Evolutionary conservation across 2,113 vertebrate species (phyloP).

Genomic region (Hirundichthys speculiger): DNA sequence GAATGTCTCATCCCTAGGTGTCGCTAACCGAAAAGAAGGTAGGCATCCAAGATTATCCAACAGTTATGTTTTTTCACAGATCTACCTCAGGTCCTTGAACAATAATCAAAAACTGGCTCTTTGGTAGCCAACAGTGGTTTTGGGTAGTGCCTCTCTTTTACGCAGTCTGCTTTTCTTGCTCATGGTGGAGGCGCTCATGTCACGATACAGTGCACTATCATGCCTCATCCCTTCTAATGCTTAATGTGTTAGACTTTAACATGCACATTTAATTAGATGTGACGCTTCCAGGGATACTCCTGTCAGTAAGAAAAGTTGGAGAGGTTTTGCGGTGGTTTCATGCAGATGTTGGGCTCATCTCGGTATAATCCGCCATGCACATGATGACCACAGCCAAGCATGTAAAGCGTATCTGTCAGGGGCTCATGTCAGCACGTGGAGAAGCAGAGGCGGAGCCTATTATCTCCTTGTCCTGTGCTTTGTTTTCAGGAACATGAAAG

Average conservation of each 20-base stretch:
- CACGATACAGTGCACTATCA: slow-evolving; percentile 4
- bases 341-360: slow-evolving; percentile 52
- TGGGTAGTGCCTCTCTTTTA: slow-evolving; percentile 20
- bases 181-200: slow-evolving; percentile 18
- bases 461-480: slow-evolving; percentile 40
- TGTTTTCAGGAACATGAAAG: slow-evolving; percentile 41
- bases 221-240: slow-evolving; percentile 25
- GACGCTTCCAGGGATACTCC: slow-evolving; percentile 39
- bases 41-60: slow-evolving; percentile 85
- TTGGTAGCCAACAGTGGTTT: slow-evolving; percentile 28
- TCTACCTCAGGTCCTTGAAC: slow-evolving; percentile 38
- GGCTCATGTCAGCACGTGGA: slow-evolving; percentile 50
- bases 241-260: slow-evolving; percentile 9
- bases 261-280: slow-evolving; percentile 54
- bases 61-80: slow-evolving; percentile 48
- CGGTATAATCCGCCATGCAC: slow-evolving; percentile 51
- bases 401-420: slow-evolving; percentile 29
- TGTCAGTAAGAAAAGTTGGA: slow-evolving; percentile 34
- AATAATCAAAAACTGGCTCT: slow-evolving; percentile 13
- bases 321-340: slow-evolving; percentile 38
- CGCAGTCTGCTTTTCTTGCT: slow-evolving; percentile 8
- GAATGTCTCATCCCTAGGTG: slow-evolving; percentile 99
- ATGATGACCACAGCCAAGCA: slow-evolving; percentile 40
- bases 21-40: slow-evolving; percentile 99
- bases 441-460: no score